Percentiles rank a stretch among this genome's conserved stretches.
These are phyloP conservation scores for Trigoniulus corallinus DNA, from an alignment of 1,140 invertebrate genomes.

Conservation along the genomic window DNA sequence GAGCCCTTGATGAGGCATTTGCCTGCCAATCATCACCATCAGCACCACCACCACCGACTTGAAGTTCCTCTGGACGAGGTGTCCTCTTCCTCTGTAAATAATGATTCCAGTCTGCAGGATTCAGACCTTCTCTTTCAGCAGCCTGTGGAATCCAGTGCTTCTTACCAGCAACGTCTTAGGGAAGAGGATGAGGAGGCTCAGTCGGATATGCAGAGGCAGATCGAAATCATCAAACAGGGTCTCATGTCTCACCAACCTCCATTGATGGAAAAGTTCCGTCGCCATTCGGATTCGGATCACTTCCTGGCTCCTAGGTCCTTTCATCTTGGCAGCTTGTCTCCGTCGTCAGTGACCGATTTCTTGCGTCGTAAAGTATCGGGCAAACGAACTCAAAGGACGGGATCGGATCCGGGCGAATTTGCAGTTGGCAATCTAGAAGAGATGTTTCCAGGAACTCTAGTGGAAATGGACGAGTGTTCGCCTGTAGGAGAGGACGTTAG, in stretches of 20 bases:
- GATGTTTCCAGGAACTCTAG: constrained; percentile 1
- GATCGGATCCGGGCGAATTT: constrained; percentile 16
- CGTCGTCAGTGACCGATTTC: constrained; percentile 12
- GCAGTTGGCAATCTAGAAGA: background rate
- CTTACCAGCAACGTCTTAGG: background rate
- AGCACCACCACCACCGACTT: background rate
- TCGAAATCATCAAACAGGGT: constrained; percentile 9
- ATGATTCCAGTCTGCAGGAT: background rate
- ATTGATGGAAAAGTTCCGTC: constrained; percentile 32
- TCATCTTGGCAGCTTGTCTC: background rate
- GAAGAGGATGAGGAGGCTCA: background rate
- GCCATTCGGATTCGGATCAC: constrained; percentile 44
- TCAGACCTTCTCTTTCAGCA: background rate
- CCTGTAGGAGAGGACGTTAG: background rate
- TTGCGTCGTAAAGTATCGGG: constrained; percentile 13
- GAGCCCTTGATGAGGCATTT: background rate
- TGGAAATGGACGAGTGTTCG: constrained; percentile 1
- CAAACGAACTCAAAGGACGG: constrained; percentile 16
- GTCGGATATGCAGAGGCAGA: constrained; percentile 6
- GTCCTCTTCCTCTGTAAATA: background rate
- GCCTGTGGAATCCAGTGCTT: background rate
- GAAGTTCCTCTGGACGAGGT: background rate
- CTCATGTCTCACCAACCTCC: constrained; percentile 14
- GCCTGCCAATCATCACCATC: background rate
- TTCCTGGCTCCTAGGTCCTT: constrained; percentile 35